Evolutionary conservation across 2,888 invertebrate species (phyloP).

Genomic region (Tryphoninae sp.): DNA sequence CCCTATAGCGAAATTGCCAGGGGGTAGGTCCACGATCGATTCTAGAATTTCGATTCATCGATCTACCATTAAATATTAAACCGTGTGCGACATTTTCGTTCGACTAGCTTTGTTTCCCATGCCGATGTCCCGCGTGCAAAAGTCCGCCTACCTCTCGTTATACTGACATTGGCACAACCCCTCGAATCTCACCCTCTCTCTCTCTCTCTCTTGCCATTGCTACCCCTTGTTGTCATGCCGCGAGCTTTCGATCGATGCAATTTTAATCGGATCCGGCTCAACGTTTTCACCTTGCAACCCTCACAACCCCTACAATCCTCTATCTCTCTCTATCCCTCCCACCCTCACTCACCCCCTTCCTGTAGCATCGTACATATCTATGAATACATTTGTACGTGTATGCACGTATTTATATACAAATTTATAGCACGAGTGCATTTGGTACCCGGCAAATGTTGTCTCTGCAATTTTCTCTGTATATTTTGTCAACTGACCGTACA

Average conservation of each 20-base stretch:
- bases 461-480: constrained; percentile 32
- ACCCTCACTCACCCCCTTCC: too few relatives aligned
- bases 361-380: background rate
- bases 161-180: constrained; percentile 42
- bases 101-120: constrained; percentile 20
- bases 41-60: constrained; percentile 25
- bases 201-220: background rate
- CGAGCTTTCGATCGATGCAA: constrained; percentile 44
- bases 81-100: background rate
- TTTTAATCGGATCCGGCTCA: constrained; percentile 55
- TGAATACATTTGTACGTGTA: background rate
- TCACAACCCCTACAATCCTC: background rate
- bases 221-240: constrained; percentile 23
- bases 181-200: background rate
- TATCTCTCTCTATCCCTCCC: too few relatives aligned
- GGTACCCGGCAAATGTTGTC: constrained; percentile 42
- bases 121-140: constrained; percentile 7
- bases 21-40: background rate
- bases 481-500: constrained; percentile 16
- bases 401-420: background rate
- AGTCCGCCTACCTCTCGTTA: constrained; percentile 16
- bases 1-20: background rate
- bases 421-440: constrained; percentile 32
- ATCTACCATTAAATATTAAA: constrained; percentile 37
- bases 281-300: constrained; percentile 34